phyloP scores from a whole-genome alignment of 2,888 invertebrate species.

The Bhutanitis thaidina region DNA sequence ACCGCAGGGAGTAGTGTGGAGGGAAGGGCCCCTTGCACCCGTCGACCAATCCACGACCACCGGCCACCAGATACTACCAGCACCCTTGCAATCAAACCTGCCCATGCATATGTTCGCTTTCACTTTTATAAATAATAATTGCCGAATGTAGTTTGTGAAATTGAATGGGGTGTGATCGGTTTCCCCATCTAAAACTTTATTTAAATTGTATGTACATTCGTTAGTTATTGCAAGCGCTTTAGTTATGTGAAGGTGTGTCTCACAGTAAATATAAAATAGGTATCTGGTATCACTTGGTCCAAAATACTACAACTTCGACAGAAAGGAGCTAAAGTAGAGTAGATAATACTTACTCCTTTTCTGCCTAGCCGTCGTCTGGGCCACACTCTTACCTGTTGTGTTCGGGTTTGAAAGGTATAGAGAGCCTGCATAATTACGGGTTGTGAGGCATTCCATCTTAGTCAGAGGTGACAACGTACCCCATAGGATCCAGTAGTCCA shows the following conservation, averaged over 20 bases:
- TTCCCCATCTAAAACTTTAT: conserved; percentile 5
- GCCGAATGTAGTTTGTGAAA: conserved; percentile 48
- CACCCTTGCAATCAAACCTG: conserved; percentile 52
- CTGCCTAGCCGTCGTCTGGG: too few species aligned
- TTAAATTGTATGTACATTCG: conserved; percentile 12
- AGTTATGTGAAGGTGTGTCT: conserved; percentile 1
- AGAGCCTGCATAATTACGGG: too few species aligned
- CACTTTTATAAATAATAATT: conserved; percentile 72
- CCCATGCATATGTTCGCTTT: conserved; percentile 71
- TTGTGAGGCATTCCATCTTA: too few species aligned
- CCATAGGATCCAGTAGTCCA: too few species aligned
- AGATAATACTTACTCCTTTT: too few species aligned
- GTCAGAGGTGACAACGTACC: too few species aligned
- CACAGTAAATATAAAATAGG: not conserved
- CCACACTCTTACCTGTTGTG: too few species aligned
- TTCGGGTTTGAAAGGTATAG: too few species aligned
- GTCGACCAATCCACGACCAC: conserved; percentile 62
- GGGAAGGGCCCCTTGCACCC: conserved; percentile 54
- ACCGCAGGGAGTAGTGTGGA: conserved; percentile 35
- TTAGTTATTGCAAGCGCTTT: not conserved
- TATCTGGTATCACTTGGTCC: too few species aligned
- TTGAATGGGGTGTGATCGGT: conserved; percentile 50
- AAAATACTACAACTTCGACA: too few species aligned
- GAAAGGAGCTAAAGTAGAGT: too few species aligned
- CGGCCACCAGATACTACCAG: conserved; percentile 37